Evolutionary conservation across 64 coral and sea anemone genomes (phyloP).

Genomic region (Exaiptasia diaphana): DNA sequence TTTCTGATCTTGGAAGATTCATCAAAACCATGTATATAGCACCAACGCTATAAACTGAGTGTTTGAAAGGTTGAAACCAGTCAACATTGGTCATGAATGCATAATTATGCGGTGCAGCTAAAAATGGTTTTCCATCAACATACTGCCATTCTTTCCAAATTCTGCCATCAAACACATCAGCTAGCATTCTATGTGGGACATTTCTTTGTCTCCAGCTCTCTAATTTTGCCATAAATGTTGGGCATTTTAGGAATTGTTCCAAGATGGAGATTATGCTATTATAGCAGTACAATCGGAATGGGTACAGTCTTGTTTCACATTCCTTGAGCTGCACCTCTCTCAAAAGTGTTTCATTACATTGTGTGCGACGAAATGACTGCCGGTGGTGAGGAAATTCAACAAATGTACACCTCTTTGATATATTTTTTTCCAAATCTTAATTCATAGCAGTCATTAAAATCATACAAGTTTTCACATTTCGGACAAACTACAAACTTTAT

Average conservation of each 20-base stretch:
- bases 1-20: constrained; percentile 43
- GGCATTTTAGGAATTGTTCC: constrained; percentile 34
- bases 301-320: constrained; percentile 35
- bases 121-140: constrained; percentile 43
- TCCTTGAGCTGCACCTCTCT: constrained; percentile 45
- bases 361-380: constrained; percentile 14
- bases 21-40: constrained; percentile 50
- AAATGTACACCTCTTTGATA: not conserved
- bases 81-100: constrained; percentile 62
- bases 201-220: constrained; percentile 45
- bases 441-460: constrained; percentile 5
- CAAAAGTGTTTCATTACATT: constrained; percentile 50
- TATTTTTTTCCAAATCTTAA: not conserved
- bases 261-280: constrained; percentile 55
- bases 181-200: not conserved
- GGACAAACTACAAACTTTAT: constrained; percentile 45
- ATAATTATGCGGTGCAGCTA: constrained; percentile 38
- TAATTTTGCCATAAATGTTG: constrained; percentile 32
- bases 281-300: constrained; percentile 54
- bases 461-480: not conserved
- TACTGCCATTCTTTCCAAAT: constrained; percentile 49
- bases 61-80: constrained; percentile 56
- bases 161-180: constrained; percentile 31
- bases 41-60: constrained; percentile 30
- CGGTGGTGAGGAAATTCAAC: constrained; percentile 36